Evolutionary conservation across 2,797 vertebrate species (phyloP), one percentile per base, ranked within the genome.

Genomic region (Heliangelus exortis): DNA sequence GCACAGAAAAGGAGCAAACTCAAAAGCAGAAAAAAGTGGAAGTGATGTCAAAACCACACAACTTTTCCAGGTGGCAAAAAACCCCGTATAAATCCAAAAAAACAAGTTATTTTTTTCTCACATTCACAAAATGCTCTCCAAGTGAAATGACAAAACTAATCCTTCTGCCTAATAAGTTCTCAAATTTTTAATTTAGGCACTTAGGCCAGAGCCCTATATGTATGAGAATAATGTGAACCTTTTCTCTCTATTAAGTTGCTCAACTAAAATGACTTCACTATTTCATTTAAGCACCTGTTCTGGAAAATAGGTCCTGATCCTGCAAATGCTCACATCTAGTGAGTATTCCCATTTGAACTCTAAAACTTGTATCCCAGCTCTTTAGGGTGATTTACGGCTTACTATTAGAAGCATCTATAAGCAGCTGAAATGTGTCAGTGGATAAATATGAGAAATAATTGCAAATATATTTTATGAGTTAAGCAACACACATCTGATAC

Each of bases 261-360:
- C 89, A 89, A 21, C 76, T 69, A 12, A 91, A 95, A 91, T 92
- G 92, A 95, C 92, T 93, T 96, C 96, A 94, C 93, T 74, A 80
- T 96, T 94, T 92, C 69, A 87, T 91, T 94, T 93, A 96, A 94
- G 82, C 96, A 96, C 95, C 94, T 96, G 94, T 81, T 95, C 95
- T 96, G 96, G 89, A 95, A 97, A 96, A 91, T 53, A 84, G 92
- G 94, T 93, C 89, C 91, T 84, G 92, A 91, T 96, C 84, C 92
- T 91, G 45, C 79, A 86, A 94, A 84, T 66, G 93, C 76, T 80
- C 84, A 92, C 59, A 84, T 91, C 59, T 69, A 91, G 66, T 43
- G 79, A 86, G 53, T 95, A 95, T 96, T 97, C 96, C 96, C 93
- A 96, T 91, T 92, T 91, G 93, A 96, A 91, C 92, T 86, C 66